Evolutionary conservation across 1,140 invertebrate genomes (phyloP), one percentile per base, ranked within the genome.

Genomic region (Diprion similis): DNA sequence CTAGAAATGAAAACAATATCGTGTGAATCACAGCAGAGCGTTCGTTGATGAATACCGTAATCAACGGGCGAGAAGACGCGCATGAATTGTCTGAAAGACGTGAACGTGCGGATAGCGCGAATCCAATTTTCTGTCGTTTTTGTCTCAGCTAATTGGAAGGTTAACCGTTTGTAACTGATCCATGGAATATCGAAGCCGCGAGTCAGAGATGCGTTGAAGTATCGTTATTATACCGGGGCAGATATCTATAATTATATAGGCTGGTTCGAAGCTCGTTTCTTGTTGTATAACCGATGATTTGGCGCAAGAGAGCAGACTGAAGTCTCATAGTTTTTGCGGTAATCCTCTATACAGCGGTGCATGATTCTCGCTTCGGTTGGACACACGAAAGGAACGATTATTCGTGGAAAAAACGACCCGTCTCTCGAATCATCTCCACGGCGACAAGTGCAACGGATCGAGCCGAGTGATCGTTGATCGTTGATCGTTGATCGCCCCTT

Each of bases 221-320:
- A 74, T n/a, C 64, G 51, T 74, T 45, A 66, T 37, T 37, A 70
- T 72, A 48, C 71, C 51, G 11, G 47, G 15, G 19, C 37, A 46
- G 71, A 70, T 73, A 73, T 73, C 18, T 76, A 71, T 76, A 76
- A 76, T 76, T 76, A 76, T 70, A 73, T 19, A 72, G 24, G 68
- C 64, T 6, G 51, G 11, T 9, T 59, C 67, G 46, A 64, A 19
- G 69, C 48, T 72, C 47, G 73, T 77, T 72, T 77, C 71, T 70
- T 74, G 68, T 17, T 17, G 11, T 76, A 72, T 73, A 73, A 71
- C 71, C 75, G 72, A 76, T 76, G 75, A 76, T 68, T 71, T 70
- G 71, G 47, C 51, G 51, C 51, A 59, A 15, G 51, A 59, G 51
- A 4, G 51, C 11, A 59, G 51, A 17, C 51, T 9, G 51, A 59